Percentiles rank a stretch among this genome's conserved stretches.
phyloP scores from a whole-genome alignment of 2,113 vertebrate species.

The Sitta europaea region DNA sequence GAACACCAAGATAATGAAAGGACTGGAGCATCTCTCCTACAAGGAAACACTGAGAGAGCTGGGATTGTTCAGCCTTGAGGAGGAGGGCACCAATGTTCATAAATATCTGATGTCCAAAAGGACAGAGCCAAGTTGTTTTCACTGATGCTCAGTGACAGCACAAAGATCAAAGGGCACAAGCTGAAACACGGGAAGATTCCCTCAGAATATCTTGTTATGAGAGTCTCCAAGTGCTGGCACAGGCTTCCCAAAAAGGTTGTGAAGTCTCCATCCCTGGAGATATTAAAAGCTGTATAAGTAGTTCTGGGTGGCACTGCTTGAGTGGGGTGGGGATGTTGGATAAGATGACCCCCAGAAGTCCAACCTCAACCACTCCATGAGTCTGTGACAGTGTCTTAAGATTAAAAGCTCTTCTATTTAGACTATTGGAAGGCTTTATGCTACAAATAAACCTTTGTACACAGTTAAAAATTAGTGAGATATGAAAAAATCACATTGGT shows the following conservation, averaged over 20 bases:
- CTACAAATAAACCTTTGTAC: neutral
- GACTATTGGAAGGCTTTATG: neutral
- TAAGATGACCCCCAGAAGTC: neutral
- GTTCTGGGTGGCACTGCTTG: neutral
- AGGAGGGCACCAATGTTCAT: neutral
- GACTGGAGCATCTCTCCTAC: neutral
- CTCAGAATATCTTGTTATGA: neutral
- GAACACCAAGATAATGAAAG: neutral
- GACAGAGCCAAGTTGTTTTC: neutral
- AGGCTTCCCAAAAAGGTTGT: neutral
- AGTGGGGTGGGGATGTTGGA: rapidly evolving
- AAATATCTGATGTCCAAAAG: neutral
- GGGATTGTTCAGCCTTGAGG: neutral
- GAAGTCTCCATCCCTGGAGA: neutral
- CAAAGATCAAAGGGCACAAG: neutral
- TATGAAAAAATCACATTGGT: neutral
- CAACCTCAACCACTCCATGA: neutral
- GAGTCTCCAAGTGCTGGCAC: neutral
- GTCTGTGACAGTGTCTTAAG: neutral
- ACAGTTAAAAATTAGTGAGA: neutral
- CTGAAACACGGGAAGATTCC: neutral
- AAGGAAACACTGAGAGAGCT: neutral
- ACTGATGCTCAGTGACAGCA: neutral
- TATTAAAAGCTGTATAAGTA: neutral
- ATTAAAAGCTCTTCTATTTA: neutral